Evolutionary conservation across 37 sponge, comb jelly and placozoan species (phyloP).

Genomic region (Tethya wilhelma): DNA sequence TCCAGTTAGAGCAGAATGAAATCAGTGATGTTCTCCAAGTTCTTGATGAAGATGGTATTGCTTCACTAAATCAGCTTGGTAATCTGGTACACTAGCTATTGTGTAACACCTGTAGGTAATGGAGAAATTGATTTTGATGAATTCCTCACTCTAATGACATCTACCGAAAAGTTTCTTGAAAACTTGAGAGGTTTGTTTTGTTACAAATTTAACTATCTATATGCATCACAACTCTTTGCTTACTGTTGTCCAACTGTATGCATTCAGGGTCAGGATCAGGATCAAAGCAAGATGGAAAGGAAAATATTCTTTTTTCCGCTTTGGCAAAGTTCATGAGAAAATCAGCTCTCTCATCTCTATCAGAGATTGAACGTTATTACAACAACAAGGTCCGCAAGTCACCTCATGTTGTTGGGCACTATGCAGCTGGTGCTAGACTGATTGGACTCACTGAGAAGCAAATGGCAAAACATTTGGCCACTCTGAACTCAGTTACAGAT

Average conservation of each 20-base stretch:
- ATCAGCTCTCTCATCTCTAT: slow-evolving; percentile 67
- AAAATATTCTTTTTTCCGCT: slow-evolving; percentile 44
- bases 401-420: slow-evolving; percentile 85
- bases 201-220: no score
- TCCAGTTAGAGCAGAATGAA: slow-evolving; percentile 40
- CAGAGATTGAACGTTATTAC: slow-evolving; percentile 70
- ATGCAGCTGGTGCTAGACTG: slow-evolving; percentile 77
- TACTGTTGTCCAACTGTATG: no score
- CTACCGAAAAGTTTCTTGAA: slow-evolving; percentile 50
- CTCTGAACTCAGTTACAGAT: slow-evolving; percentile 36
- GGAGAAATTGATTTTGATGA: slow-evolving; percentile 80
- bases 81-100: no score
- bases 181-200: slow-evolving; percentile 23
- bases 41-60: slow-evolving; percentile 63
- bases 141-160: slow-evolving; percentile 65
- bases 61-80: no score
- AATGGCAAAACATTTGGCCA: slow-evolving; percentile 69
- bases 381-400: slow-evolving; percentile 70
- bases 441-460: slow-evolving; percentile 80
- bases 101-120: slow-evolving; percentile 46
- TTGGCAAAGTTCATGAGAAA: slow-evolving; percentile 65
- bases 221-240: no score
- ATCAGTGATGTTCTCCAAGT: slow-evolving; percentile 56
- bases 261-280: background rate
- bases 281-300: slow-evolving; percentile 25